Evolutionary conservation across 2,113 vertebrate species (phyloP), one percentile per base, ranked within the genome.

Genomic region (Tyto alba): DNA sequence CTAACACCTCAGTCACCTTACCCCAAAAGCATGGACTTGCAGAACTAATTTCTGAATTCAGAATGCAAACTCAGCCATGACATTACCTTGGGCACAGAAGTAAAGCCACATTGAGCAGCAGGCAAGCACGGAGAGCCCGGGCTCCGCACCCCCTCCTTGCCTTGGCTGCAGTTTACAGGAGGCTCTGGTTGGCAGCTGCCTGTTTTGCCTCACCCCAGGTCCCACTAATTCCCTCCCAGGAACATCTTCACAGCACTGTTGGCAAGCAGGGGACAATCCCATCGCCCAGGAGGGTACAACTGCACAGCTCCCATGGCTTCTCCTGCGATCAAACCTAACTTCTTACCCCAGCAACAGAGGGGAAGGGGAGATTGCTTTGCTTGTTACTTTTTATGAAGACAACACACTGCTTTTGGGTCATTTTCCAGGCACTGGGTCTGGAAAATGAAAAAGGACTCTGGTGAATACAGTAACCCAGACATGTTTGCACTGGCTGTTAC

Each of bases 401-500:
- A 89, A 95, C 94, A 92, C 48, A 22, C 74, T 94, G 89, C 89
- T 97, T 63, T 96, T 60, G 95, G 96, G 96, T 96, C 95, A 90
- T 82, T 96, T 86, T 90, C 75, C 94, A 97, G 95, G 80, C 89
- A 82, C 47, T 83, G 83, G 92, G 81, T 92, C 92, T 32, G 94
- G 94, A 96, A 89, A 95, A 91, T 89, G 89, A 89, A 66, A 94
- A 87, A 94, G 94, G 90, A 53, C 94, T 92, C 81, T 82, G 94
- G 64, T 94, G 94, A 94, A 73, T 95, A 94, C 80, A 94, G 94
- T 81, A 90, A 90, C 47, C 57, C 95, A 96, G 90, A 94, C 72
- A 92, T 94, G 95, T 96, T 93, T 95, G 95, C 95, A 97, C 94
- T 94, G 96, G 96, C 96, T 96, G 90, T 91, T 96, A 52, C 94